Evolutionary conservation across 2,113 vertebrate species (phyloP), one percentile per base, ranked within the genome.

Genomic region (Canis aureus): DNA sequence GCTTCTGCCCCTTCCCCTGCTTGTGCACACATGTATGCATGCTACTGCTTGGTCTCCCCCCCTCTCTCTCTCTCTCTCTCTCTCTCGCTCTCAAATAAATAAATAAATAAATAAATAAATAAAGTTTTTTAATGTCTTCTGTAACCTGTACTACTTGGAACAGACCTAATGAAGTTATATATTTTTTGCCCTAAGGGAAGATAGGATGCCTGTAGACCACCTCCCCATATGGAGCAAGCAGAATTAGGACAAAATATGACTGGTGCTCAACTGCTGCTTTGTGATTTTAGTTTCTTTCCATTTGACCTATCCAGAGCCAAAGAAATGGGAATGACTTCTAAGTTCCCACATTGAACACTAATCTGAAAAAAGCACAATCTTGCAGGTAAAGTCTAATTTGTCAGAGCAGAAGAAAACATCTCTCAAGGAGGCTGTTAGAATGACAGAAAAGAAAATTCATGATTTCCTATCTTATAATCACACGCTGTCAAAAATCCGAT

Each of bases 341-440:
- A 79, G 49, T 92, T 97, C 62, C 20, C 29, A 89, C 29, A 38
- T 0, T 43, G 57, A 84, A 84, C 5, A 9, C 49, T 51, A 32
- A 35, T 66, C 53, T 91, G 27, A 59, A 96, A 71, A 71, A 83
- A n/a, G 69, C 78, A 94, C 66, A 96, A 27, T 78, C 25, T 91
- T 79, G 7, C 17, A 73, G 35, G 22, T 73, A 1, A 27, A 87
- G 2, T n/a, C 62, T 93, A 60, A 73, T 60, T 57, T 86, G 53
- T 25, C 22, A 38, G 53, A 79, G 29, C 49, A 81, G 69, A 80
- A 89, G 16, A 82, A 91, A 94, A 55, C 4, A 8, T 94, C 43
- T 94, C 43, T 92, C 12, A 73, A 43, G 20, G 27, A n/a, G 15
- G 5, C 43, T 89, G 0, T 96, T 51, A 93, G 73, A 91, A 49